Evolutionary conservation across 2,113 vertebrate genomes (phyloP).

Genomic region (Otus sunia): DNA sequence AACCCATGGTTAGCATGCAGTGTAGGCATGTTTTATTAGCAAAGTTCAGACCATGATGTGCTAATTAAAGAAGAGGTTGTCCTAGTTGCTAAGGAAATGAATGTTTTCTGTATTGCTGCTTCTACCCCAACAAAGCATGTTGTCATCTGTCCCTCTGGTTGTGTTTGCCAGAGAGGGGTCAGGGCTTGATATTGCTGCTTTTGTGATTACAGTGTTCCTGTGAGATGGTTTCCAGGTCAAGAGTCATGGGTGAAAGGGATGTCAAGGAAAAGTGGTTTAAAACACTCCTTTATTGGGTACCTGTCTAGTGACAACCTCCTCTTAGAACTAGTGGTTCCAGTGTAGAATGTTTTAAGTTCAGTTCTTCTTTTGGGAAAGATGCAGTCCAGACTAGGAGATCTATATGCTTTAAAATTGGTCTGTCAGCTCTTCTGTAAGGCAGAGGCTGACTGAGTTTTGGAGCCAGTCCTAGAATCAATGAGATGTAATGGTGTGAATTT

Average conservation of each 20-base stretch:
- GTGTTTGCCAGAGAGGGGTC: neutral
- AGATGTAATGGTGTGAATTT: slow-evolving; percentile 8
- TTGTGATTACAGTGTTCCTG: neutral
- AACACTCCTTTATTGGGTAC: neutral
- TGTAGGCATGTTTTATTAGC: slow-evolving; percentile 54
- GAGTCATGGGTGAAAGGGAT: neutral
- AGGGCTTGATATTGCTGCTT: neutral
- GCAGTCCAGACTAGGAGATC: neutral
- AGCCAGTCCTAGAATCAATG: neutral
- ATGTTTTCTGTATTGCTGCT: neutral
- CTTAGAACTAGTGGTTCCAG: neutral
- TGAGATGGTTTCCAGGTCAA: neutral
- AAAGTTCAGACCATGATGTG: slow-evolving; percentile 30
- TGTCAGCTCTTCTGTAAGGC: neutral
- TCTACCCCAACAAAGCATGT: neutral
- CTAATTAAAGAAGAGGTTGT: slow-evolving; percentile 59
- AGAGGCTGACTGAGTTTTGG: neutral
- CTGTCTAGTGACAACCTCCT: neutral
- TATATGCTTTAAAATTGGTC: neutral
- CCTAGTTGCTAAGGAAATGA: slow-evolving; percentile 56
- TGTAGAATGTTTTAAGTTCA: neutral
- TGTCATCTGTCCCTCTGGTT: neutral
- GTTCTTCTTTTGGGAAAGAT: neutral
- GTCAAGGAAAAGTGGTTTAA: neutral
- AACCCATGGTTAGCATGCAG: slow-evolving; percentile 8